Evolutionary conservation across 2,113 vertebrate genomes (phyloP), one percentile per base, ranked within the genome.

Genomic region (Butorides virescens): DNA sequence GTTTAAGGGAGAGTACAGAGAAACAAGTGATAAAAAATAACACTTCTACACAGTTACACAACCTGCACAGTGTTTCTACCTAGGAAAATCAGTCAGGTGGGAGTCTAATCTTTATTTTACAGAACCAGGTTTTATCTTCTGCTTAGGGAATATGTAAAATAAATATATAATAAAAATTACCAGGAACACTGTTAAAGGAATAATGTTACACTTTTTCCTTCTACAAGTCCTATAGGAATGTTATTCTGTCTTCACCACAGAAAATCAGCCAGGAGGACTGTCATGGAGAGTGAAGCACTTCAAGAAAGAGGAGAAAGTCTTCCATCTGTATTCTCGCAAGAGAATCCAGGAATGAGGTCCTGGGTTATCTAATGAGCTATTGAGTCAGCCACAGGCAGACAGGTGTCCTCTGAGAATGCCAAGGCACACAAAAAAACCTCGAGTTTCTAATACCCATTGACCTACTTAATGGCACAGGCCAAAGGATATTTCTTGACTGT

Each of bases 221-320:
- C 87, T 93, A 62, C 63, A 91, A 84, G 59, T 96, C 93, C 74
- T 61, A 76, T 50, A 86, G n/a, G 87, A 94, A 65, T 49, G 61
- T 91, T 89, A 92, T 55, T 92, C 63, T 56, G 46, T 85, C 39
- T 42, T 47, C 47, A 56, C 10, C 29, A 21, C 20, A 8, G 8
- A 14, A 29, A 32, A 77, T 55, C 50, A 91, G 46, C 59, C 44
- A 83, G 89, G 44, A 76, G 21, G 59, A 61, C 46, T 26, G 17
- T 27, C 19, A 63, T 19, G 30, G 34, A 52, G 5, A 63, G 6
- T 25, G 13, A 66, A 59, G 9, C 6, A 77, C 9, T 52, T 56
- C 23, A 63, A 63, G 20, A 72, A 62, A 68, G 10, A 39, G 14
- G 18, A 82, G 11, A 63, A 70, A 67, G 15, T 36, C 39, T 59